A percentile compares a stretch with the other conserved stretches of the same genome.
These are phyloP conservation scores for Rhabdophis nuchalis DNA, from an alignment of 2,797 vertebrate species.

Conservation along the genomic window DNA sequence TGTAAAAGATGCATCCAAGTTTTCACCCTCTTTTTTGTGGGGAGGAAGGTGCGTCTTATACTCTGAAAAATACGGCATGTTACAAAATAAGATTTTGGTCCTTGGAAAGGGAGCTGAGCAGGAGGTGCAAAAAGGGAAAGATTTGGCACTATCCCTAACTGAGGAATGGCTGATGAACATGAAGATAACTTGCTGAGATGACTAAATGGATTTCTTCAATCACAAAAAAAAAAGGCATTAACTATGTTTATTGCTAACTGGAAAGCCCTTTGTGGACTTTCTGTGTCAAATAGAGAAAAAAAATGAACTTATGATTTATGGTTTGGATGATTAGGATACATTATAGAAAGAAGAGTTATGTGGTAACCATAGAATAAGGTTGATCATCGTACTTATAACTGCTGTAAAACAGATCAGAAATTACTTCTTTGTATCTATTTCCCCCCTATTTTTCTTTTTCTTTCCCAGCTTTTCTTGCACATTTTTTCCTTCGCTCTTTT, in stretches of 20 bases:
- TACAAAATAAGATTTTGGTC: no score
- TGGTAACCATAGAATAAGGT: background rate
- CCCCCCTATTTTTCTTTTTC: background rate
- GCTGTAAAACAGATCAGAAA: background rate
- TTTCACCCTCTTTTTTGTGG: no score
- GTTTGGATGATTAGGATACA: background rate
- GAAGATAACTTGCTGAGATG: background rate
- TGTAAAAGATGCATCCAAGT: no score
- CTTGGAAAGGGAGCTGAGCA: background rate
- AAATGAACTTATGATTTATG: background rate
- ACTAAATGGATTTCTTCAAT: background rate
- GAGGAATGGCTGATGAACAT: background rate
- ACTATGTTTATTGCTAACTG: background rate
- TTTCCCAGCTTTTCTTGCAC: background rate
- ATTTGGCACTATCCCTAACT: background rate
- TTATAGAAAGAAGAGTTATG: background rate
- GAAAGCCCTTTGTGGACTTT: background rate
- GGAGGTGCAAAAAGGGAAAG: background rate
- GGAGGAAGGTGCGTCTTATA: no score
- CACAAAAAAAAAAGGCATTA: background rate
- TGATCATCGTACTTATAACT: background rate
- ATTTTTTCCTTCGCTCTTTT: background rate
- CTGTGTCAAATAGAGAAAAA: background rate
- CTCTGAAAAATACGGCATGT: no score
- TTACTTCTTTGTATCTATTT: background rate